Evolutionary conservation across 2,888 invertebrate genomes (phyloP), one percentile per base, ranked within the genome.

Genomic region (Serrognathus titanus): DNA sequence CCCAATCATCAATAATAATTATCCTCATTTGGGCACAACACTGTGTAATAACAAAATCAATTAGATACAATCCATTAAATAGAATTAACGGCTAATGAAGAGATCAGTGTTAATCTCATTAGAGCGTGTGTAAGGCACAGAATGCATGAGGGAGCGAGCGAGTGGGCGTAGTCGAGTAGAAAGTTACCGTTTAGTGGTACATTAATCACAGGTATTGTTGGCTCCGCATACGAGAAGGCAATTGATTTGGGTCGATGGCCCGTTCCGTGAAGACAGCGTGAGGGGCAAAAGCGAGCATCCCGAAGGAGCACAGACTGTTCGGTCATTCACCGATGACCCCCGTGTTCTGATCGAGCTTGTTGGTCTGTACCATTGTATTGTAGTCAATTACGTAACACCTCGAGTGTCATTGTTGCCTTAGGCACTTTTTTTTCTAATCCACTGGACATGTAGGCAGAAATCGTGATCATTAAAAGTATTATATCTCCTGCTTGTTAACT

Each of bases 161-260:
- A 10, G 43, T 43, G 43, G 43, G 43, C 12, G 43, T 43, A 43
- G 9, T 43, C 12, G 9, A 43, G 9, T 43, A 43, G 43, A 43
- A 43, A 43, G 43, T 43, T 43, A 43, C 43, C 43, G 12, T 43
- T 43, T 43, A 43, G 43, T 43, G 43, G 12, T 11, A 16, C 43
- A 43, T 43, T 43, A 43, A 43, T 43, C 43, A 11, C 13, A 20
- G 43, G 12, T 20, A 20, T 13, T 20, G 43, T 13, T 16, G 43
- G 20, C 9, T 11, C 40, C 40, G 43, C 43, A 43, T 11, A 16
- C 43, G 20, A 43, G 16, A 9, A 13, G 12, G 43, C 61, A 57
- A 55, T 62, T 58, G 64, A 62, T 59, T 59, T 63, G 53, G 61
- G 63, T 62, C 62, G 63, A 62, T 60, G 62, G 61, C 63, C 63